phyloP scores from a whole-genome alignment of 2,888 invertebrate species.

The Chrysolina oricalcia region DNA sequence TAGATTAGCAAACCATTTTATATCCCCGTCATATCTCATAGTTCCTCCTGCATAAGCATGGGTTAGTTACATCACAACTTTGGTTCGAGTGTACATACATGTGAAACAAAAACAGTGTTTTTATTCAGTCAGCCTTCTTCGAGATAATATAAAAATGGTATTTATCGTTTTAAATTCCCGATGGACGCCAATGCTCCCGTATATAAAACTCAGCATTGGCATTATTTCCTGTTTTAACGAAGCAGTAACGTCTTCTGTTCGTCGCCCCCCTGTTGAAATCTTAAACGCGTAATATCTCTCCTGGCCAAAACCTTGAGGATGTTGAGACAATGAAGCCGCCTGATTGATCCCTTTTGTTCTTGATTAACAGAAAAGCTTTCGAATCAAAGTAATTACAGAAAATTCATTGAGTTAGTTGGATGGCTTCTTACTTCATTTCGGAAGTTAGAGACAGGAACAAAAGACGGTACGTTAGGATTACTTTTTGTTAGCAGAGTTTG shows the following conservation, averaged over 20 bases:
- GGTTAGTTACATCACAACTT: no score
- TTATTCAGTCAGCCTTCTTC: background rate
- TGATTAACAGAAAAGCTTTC: constrained; percentile 37
- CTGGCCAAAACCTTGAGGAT: constrained; percentile 21
- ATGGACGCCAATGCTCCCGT: constrained; percentile 14
- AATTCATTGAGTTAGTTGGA: constrained; percentile 24
- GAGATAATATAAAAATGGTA: no score
- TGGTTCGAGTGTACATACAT: no score
- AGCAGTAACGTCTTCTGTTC: constrained; percentile 7
- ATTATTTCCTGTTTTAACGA: constrained; percentile 5
- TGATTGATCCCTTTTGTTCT: constrained; percentile 38
- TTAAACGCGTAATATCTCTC: constrained; percentile 27
- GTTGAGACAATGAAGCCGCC: constrained; percentile 9
- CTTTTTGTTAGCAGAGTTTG: no score
- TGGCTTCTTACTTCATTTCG: constrained; percentile 5
- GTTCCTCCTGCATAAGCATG: no score
- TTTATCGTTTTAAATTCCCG: background rate
- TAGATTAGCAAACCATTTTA: no score
- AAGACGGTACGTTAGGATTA: background rate
- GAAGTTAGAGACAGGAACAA: background rate
- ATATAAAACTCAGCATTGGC: background rate
- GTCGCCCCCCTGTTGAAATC: constrained; percentile 5
- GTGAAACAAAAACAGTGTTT: no score
- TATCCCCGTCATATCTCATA: no score
- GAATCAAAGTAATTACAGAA: constrained; percentile 31